Conservation (phyloP, 1,140 invertebrate species). For the Cotesia vestalis region DNA sequence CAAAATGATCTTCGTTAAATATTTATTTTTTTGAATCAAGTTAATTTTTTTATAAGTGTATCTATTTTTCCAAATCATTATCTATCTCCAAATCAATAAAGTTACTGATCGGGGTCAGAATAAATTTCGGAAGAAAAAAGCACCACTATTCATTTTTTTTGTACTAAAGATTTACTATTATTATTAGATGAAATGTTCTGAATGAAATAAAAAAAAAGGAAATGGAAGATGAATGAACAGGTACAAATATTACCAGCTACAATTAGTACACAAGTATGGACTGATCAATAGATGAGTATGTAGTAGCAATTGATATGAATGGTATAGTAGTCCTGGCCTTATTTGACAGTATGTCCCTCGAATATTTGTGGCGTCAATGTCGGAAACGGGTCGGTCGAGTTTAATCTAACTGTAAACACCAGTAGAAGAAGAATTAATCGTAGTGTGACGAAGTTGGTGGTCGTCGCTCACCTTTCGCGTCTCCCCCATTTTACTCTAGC, state of each 20-base stretch:
- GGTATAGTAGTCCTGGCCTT: slow-evolving; percentile 5
- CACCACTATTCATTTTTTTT: too few species aligned
- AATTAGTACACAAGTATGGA: background rate
- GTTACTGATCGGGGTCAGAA: too few species aligned
- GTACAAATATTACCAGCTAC: background rate
- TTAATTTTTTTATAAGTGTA: too few species aligned
- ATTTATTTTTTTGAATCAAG: too few species aligned
- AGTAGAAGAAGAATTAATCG: slow-evolving; percentile 44
- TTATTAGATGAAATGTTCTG: too few species aligned
- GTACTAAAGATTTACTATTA: too few species aligned
- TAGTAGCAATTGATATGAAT: background rate
- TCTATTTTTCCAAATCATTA: too few species aligned
- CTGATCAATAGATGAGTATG: background rate
- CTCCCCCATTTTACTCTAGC: slow-evolving; percentile 29
- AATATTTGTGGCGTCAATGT: slow-evolving; percentile 32
- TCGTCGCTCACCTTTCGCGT: slow-evolving; percentile 38
- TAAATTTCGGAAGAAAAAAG: too few species aligned
- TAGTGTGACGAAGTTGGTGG: slow-evolving; percentile 38
- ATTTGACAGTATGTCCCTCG: slow-evolving; percentile 27
- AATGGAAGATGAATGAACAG: background rate
- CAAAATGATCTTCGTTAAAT: too few species aligned
- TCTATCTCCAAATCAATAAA: too few species aligned
- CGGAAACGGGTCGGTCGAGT: slow-evolving; percentile 55
- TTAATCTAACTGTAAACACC: slow-evolving; percentile 58
- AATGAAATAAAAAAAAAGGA: too few species aligned